Conservation (phyloP, 2,888 invertebrate genomes). For the Phyto melanocephala region DNA sequence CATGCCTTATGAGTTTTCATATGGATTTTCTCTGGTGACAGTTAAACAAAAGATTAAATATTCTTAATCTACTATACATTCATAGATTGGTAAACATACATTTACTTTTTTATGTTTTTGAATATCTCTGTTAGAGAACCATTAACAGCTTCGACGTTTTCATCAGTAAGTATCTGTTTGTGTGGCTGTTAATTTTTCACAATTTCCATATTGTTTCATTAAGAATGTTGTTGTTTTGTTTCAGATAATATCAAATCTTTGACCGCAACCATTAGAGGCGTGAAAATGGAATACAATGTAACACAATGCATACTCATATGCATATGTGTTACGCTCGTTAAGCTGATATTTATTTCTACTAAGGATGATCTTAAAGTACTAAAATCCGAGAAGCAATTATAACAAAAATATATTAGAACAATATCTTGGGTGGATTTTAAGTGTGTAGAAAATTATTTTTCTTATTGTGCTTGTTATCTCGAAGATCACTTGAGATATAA, state of each 20-base stretch:
- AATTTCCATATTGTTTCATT: background rate
- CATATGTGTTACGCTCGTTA: background rate
- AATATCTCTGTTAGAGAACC: background rate
- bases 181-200: background rate
- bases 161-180: too few relatives aligned
- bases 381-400: background rate
- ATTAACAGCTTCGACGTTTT: background rate
- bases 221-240: background rate
- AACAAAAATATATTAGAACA: too few relatives aligned
- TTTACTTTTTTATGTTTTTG: too few relatives aligned
- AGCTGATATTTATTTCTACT: background rate
- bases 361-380: background rate
- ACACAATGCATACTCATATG: background rate
- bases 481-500: too few relatives aligned
- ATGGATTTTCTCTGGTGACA: constrained; percentile 34
- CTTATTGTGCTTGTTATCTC: too few relatives aligned
- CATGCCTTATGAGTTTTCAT: background rate
- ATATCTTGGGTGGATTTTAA: too few relatives aligned
- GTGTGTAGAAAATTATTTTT: too few relatives aligned
- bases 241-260: background rate
- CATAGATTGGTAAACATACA: background rate
- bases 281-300: too few relatives aligned
- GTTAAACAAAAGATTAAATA: constrained; percentile 58
- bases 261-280: background rate
- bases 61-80: constrained; percentile 43